Evolutionary conservation across 2,888 invertebrate species (phyloP).

Genomic region (Nemurella pictetii): DNA sequence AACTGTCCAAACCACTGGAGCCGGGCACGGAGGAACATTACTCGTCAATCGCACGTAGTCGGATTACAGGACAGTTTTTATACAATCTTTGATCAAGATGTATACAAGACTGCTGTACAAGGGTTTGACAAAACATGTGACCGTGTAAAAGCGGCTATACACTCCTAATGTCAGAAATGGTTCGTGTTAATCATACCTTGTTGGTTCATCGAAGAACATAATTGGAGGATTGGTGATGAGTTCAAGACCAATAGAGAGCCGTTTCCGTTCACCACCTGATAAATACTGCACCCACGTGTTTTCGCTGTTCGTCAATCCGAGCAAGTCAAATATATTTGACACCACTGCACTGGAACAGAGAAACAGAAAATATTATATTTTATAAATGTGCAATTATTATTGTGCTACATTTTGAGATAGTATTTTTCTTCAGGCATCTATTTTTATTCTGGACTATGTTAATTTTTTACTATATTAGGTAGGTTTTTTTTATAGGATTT

Average conservation of each 20-base stretch:
- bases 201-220: constrained; percentile 66
- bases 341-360: not conserved
- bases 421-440: too few relatives aligned
- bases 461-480: too few relatives aligned
- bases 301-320: constrained; percentile 56
- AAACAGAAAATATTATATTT: too few relatives aligned
- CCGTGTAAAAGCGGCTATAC: too few relatives aligned
- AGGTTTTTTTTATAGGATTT: too few relatives aligned
- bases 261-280: constrained; percentile 64
- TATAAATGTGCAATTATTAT: too few relatives aligned
- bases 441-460: too few relatives aligned
- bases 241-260: constrained; percentile 63
- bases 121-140: too few relatives aligned
- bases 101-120: too few relatives aligned
- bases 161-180: too few relatives aligned
- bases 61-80: not conserved
- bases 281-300: constrained; percentile 57
- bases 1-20: constrained; percentile 62
- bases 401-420: too few relatives aligned
- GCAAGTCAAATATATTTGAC: constrained; percentile 53
- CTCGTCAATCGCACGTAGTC: too few relatives aligned
- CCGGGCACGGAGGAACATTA: constrained; percentile 39
- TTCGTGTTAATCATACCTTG: constrained; percentile 55
- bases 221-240: constrained; percentile 64
- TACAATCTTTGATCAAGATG: not conserved